Conservation (phyloP, 2,888 invertebrate genomes). For the Dolichopus griseipennis region DNA sequence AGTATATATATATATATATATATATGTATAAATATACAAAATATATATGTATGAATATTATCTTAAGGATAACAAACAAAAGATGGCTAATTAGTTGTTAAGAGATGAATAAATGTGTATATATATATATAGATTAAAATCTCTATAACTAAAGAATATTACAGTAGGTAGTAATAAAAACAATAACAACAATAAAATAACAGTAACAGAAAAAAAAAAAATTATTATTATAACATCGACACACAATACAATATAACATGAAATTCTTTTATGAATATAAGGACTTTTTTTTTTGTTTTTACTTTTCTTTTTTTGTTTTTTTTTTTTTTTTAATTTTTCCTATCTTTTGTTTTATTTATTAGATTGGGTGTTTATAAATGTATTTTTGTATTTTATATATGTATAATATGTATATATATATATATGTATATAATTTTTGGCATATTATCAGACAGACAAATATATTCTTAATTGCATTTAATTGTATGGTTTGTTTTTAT, state of each 20-base stretch:
- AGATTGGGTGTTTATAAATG: not conserved
- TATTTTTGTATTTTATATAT: not conserved
- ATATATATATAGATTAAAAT: too few species aligned
- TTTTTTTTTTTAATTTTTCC: not conserved
- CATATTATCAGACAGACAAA: not conserved
- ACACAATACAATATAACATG: too few species aligned
- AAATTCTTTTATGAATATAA: too few species aligned
- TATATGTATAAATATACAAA: not conserved
- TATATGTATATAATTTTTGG: not conserved
- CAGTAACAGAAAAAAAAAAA: too few species aligned
- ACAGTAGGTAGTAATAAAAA: too few species aligned
- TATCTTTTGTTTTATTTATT: not conserved
- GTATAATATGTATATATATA: not conserved
- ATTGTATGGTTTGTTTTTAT: not conserved
- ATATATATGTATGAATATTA: not conserved
- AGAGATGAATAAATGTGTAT: not conserved
- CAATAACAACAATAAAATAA: too few species aligned
- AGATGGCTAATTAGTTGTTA: conserved; percentile 1
- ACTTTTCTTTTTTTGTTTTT: not conserved
- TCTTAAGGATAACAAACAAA: conserved; percentile 1
- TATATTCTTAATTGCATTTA: conserved; percentile 4
- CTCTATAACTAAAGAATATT: too few species aligned
- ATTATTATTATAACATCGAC: too few species aligned
- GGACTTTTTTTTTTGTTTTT: too few species aligned
- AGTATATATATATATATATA: not conserved